Conservation (phyloP, 92 coral and sea anemone genomes). For the Phenganax marumi region DNA sequence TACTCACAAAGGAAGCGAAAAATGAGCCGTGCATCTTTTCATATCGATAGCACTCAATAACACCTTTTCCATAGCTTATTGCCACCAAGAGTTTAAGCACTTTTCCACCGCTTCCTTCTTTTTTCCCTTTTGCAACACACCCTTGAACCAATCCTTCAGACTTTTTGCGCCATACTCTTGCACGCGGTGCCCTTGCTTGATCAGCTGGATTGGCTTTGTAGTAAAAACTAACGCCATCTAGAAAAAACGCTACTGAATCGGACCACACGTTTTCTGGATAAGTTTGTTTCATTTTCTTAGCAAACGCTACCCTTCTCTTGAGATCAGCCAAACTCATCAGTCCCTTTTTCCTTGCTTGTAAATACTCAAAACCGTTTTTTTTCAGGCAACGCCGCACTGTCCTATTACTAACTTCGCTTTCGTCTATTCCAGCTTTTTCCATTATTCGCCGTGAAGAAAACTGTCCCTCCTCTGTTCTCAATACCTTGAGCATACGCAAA, state of each 20-base stretch:
- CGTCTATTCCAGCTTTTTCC: constrained; percentile 24
- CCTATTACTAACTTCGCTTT: not conserved
- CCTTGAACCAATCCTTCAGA: constrained; percentile 35
- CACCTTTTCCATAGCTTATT: constrained; percentile 43
- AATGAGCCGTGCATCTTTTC: constrained; percentile 30
- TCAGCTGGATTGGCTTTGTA: constrained; percentile 50
- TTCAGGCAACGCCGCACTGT: constrained; percentile 33
- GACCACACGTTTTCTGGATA: constrained; percentile 36
- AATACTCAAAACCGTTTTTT: constrained; percentile 30
- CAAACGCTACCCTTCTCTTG: constrained; percentile 9
- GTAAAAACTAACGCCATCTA: constrained; percentile 45
- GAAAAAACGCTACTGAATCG: constrained; percentile 13
- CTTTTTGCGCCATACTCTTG: constrained; percentile 33
- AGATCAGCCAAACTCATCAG: not conserved
- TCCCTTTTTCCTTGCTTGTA: constrained; percentile 40
- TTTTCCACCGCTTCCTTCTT: constrained; percentile 46
- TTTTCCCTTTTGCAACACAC: constrained; percentile 31
- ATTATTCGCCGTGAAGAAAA: constrained; percentile 32
- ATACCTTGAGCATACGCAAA: not conserved
- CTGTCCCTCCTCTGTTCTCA: constrained; percentile 35
- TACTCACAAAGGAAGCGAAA: constrained; percentile 21
- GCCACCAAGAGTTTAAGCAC: constrained; percentile 35
- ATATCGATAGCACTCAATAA: constrained; percentile 36
- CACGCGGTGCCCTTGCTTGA: constrained; percentile 46
- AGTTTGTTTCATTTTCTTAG: constrained; percentile 11